Conservation (phyloP, 2,888 invertebrate species). For the Nemotelus pantherinus region DNA sequence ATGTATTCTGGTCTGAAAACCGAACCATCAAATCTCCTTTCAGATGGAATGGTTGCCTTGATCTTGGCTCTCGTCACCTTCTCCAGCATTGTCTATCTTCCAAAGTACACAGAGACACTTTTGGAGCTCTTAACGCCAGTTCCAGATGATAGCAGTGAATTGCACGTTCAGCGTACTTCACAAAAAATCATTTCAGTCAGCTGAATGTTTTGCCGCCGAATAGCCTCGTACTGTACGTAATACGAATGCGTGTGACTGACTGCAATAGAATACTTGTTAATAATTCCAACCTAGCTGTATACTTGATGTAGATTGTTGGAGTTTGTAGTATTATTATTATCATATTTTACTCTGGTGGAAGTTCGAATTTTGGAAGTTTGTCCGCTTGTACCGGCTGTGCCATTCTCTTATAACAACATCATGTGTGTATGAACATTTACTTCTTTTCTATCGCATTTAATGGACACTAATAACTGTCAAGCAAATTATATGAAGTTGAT, state of each 20-base stretch:
- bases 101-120: slow-evolving; percentile 66
- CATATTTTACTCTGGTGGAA: too few relatives aligned
- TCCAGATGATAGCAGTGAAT: slow-evolving; percentile 43
- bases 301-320: too few relatives aligned
- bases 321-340: too few relatives aligned
- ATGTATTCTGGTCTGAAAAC: too few relatives aligned
- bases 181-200: slow-evolving; percentile 20
- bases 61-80: slow-evolving; percentile 67
- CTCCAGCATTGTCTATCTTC: slow-evolving; percentile 69
- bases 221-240: background rate
- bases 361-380: too few relatives aligned
- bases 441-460: too few relatives aligned
- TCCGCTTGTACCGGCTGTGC: too few relatives aligned
- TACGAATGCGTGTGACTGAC: background rate
- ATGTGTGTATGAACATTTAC: too few relatives aligned
- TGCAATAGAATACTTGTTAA: background rate
- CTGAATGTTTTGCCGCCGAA: background rate
- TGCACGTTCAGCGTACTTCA: slow-evolving; percentile 15
- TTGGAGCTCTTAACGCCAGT: slow-evolving; percentile 59
- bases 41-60: slow-evolving; percentile 66
- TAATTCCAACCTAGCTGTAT: too few relatives aligned
- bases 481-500: too few relatives aligned
- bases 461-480: too few relatives aligned
- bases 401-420: too few relatives aligned
- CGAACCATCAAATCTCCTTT: slow-evolving; percentile 4